These are phyloP conservation scores for Caenorhabditis briggsae DNA, from an alignment of 1,140 invertebrate species.

Conservation along the genomic window DNA sequence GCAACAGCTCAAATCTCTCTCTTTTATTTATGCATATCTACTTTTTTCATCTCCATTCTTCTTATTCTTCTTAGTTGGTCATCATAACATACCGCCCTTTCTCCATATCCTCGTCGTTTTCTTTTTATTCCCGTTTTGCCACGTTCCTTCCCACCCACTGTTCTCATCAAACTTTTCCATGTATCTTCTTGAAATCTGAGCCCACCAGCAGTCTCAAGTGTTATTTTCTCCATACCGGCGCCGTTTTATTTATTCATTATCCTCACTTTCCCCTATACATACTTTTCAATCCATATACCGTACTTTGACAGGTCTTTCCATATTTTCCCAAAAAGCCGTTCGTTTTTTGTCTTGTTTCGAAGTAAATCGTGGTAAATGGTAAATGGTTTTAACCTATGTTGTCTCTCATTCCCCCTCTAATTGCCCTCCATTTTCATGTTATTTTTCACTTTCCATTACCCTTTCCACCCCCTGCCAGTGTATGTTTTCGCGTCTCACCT, in stretches of 20 bases:
- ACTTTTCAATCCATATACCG: slow-evolving; percentile 8
- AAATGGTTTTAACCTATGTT: slow-evolving; percentile 25
- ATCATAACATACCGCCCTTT: slow-evolving; percentile 21
- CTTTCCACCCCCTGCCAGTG: not conserved
- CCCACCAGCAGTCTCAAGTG: slow-evolving; percentile 32
- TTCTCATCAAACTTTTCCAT: not conserved
- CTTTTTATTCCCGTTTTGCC: slow-evolving; percentile 27
- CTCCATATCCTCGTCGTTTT: not conserved
- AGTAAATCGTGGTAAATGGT: not conserved
- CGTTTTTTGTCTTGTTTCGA: not conserved
- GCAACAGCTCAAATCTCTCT: not conserved
- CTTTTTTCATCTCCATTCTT: slow-evolving; percentile 13
- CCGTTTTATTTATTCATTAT: slow-evolving; percentile 13
- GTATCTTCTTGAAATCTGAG: slow-evolving; percentile 11
- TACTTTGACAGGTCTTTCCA: not conserved
- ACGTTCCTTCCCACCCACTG: slow-evolving; percentile 2
- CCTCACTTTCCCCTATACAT: not conserved
- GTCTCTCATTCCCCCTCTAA: not conserved
- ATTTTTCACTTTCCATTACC: not conserved
- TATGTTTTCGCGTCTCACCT: not conserved
- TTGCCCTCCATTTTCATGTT: slow-evolving; percentile 21
- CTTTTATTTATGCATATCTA: not conserved
- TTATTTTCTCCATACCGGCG: not conserved
- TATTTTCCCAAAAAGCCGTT: not conserved
- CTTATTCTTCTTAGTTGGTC: not conserved